These are phyloP conservation scores for Camponotus floridanus DNA, from an alignment of 1,140 invertebrate species.

Conservation along the genomic window DNA sequence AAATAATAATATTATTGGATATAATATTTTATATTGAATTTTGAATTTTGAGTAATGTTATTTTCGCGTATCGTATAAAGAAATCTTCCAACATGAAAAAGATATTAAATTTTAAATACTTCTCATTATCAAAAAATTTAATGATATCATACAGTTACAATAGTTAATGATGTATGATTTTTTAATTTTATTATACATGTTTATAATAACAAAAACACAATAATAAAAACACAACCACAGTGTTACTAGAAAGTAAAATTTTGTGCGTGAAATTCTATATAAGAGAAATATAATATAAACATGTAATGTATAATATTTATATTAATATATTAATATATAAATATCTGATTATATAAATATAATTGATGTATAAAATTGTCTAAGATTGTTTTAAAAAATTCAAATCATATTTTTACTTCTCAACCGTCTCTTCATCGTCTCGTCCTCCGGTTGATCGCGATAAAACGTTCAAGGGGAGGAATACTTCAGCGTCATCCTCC, in stretches of 20 bases:
- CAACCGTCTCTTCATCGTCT: background rate
- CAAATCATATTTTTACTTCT: background rate
- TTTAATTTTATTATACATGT: background rate
- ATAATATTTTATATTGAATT: constrained; percentile 14
- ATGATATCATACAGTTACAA: background rate
- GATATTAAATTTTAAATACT: background rate
- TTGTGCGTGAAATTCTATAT: background rate
- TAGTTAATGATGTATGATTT: background rate
- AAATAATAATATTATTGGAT: background rate
- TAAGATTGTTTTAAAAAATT: background rate
- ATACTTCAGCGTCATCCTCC: constrained; percentile 63
- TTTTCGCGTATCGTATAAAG: background rate
- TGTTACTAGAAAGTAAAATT: background rate
- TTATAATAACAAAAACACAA: background rate
- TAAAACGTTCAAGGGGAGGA: constrained; percentile 36
- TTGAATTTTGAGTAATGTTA: background rate
- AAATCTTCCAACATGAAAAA: background rate
- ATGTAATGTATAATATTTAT: background rate
- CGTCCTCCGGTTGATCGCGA: constrained; percentile 1
- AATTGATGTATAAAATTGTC: background rate
- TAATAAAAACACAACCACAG: background rate
- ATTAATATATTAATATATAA: background rate
- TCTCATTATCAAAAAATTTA: background rate
- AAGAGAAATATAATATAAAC: background rate
- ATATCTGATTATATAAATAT: background rate